Conservation (phyloP, 2,797 vertebrate species). For the Podarcis siculus region DNA sequence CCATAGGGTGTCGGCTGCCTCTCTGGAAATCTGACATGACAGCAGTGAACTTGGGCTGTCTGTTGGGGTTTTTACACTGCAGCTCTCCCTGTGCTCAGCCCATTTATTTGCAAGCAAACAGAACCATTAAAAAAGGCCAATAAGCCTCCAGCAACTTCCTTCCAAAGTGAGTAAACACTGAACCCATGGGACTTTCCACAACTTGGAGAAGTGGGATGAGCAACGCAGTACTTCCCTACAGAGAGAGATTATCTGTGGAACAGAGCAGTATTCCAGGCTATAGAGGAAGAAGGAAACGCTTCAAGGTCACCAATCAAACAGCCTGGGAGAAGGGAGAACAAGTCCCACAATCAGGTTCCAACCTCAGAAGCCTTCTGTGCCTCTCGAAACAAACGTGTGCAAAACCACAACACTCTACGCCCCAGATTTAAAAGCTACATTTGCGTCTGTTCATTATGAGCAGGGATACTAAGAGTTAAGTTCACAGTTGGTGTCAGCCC, state of each 20-base stretch:
- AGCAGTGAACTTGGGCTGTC: background rate
- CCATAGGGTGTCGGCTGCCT: background rate
- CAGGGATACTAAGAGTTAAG: constrained; percentile 9
- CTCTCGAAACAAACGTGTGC: background rate
- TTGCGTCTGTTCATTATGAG: too few species aligned
- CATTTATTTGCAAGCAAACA: background rate
- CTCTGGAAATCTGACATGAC: background rate
- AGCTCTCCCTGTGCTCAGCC: background rate
- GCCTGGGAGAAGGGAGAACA: background rate
- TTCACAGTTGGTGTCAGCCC: background rate
- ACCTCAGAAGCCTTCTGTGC: background rate
- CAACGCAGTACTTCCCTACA: too few species aligned
- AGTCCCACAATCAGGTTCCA: background rate
- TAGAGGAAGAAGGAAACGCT: background rate
- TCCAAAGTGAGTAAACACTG: background rate
- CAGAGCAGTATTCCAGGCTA: background rate
- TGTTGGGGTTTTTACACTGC: background rate
- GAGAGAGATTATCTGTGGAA: background rate
- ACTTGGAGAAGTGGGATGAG: background rate
- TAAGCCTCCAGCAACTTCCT: background rate
- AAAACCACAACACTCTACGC: background rate
- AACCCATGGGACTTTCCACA: background rate
- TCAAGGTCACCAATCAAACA: background rate
- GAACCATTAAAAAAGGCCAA: background rate
- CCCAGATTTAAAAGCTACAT: constrained; percentile 1